phyloP scores from a whole-genome alignment of 1,140 invertebrate genomes.

The Lutraria rhynchaena region DNA sequence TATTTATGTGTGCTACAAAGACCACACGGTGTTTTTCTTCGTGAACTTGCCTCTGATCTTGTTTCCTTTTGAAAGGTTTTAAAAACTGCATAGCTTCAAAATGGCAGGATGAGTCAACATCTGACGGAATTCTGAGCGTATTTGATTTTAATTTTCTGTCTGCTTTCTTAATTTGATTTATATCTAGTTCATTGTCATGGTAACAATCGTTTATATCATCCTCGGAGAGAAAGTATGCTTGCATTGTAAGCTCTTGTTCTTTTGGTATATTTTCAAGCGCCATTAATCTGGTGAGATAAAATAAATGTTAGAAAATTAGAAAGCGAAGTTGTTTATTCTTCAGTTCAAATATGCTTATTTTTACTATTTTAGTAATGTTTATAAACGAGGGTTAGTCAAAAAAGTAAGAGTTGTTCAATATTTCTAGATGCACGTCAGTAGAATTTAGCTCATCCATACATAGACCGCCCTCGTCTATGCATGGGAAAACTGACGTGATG shows the following conservation, averaged over 20 bases:
- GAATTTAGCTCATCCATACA: too few species aligned
- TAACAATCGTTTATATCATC: constrained; percentile 19
- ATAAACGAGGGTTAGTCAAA: too few species aligned
- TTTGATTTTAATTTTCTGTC: constrained; percentile 7
- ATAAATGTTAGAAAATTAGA: too few species aligned
- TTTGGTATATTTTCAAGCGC: too few species aligned
- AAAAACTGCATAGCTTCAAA: constrained; percentile 23
- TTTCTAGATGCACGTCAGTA: too few species aligned
- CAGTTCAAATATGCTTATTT: too few species aligned
- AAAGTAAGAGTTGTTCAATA: too few species aligned
- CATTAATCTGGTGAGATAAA: too few species aligned
- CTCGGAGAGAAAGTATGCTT: constrained; percentile 21
- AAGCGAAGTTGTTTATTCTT: too few species aligned
- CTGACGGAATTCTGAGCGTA: not conserved
- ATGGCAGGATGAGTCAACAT: not conserved
- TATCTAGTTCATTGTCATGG: not conserved
- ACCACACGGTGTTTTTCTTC: constrained; percentile 48
- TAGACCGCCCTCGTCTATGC: too few species aligned
- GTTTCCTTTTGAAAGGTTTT: not conserved
- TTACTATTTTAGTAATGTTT: too few species aligned
- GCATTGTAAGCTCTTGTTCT: not conserved
- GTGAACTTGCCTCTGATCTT: constrained; percentile 21
- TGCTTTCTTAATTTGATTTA: not conserved
- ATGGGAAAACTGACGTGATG: too few species aligned
- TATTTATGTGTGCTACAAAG: constrained; percentile 3